Base-by-base conservation (phyloP, 2,888 invertebrate species). In the Chrysolina americana region DNA sequence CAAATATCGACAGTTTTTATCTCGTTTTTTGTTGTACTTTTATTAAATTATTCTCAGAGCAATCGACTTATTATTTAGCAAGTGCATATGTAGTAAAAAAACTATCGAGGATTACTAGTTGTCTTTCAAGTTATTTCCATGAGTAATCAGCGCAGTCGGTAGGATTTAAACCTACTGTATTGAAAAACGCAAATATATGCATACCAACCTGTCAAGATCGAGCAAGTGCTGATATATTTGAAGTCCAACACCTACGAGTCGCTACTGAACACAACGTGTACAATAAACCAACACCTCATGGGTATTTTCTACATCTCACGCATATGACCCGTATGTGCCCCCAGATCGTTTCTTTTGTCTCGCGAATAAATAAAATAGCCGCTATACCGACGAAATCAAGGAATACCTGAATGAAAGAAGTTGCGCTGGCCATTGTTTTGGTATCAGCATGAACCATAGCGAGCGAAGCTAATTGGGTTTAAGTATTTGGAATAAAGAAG, bases 261-360 rank as follows among this genome's bases (percentile, higher is more conserved):
- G 17, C 17, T 53, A 19, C 53, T 21, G 21, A 1, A 53, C 21
- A 53, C 21, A 53, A 65, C 65, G 71, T 65, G 71, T 41, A 15
- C 47, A 53, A 65, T 71, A 71, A 66, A 71, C 65, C 41, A 71
- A 71, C 71, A 71, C 71, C 65, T 65, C 19, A 17, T 44, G n/a
- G 53, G 65, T 53, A 71, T 56, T 65, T 47, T 65, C 36, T 59
- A 19, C 56, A 28, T 36, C 47, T 65, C 44, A 44, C 47, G 65
- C 71, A 65, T 65, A 9, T 71, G 65, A 71, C 71, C 71, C 59
- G 59, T 56, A 71, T 71, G 65, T 50, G 47, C 53, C 65, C 56
- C 56, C 65, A 50, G 50, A 64, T 65, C 70, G 64, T 64, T 63
- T 28, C 48, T 59, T n/a, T 44, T 41, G 41, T 68, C 44, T 44